Percentiles rank a stretch among this genome's conserved stretches.
Evolutionary conservation across 2,888 invertebrate genomes (phyloP).

Genomic region (Hipparchia semele): DNA sequence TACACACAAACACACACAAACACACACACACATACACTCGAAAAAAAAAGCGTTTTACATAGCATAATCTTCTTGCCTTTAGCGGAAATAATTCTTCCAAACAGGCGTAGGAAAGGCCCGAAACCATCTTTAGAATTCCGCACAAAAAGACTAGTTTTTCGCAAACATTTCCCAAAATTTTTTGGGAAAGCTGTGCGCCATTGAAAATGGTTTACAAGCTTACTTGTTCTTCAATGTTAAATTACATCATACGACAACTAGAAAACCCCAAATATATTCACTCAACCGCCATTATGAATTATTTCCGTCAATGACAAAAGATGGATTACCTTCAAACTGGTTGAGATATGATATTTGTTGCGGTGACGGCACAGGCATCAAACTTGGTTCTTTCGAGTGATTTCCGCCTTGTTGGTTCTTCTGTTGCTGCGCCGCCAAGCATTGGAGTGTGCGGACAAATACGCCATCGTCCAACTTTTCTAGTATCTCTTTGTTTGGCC

Average conservation of each 20-base stretch:
- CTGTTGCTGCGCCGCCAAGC: conserved; percentile 80
- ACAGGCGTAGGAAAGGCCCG: not conserved
- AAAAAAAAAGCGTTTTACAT: conserved; percentile 40
- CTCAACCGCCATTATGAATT: conserved; percentile 17
- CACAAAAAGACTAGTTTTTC: too few relatives aligned
- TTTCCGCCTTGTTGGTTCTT: conserved; percentile 72
- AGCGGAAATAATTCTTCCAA: conserved; percentile 35
- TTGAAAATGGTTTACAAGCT: too few relatives aligned
- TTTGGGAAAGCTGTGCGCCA: too few relatives aligned
- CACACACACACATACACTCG: not conserved
- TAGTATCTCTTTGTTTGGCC: conserved; percentile 71
- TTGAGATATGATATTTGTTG: conserved; percentile 98
- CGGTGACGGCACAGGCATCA: conserved; percentile 98
- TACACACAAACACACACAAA: conserved; percentile 17
- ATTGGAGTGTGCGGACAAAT: conserved; percentile 81
- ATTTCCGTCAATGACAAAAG: conserved; percentile 56
- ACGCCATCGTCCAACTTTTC: conserved; percentile 80
- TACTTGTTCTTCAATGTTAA: too few relatives aligned
- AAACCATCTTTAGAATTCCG: too few relatives aligned
- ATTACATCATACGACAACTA: too few relatives aligned
- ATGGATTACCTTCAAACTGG: conserved; percentile 91
- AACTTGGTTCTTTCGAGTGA: conserved; percentile 90
- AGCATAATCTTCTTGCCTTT: conserved; percentile 36
- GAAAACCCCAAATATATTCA: not conserved
- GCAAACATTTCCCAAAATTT: too few relatives aligned